A percentile compares a stretch with the other conserved stretches of the same genome.
Evolutionary conservation across 2,113 vertebrate genomes (phyloP).

Genomic region (Psilopogon haemacephalus): DNA sequence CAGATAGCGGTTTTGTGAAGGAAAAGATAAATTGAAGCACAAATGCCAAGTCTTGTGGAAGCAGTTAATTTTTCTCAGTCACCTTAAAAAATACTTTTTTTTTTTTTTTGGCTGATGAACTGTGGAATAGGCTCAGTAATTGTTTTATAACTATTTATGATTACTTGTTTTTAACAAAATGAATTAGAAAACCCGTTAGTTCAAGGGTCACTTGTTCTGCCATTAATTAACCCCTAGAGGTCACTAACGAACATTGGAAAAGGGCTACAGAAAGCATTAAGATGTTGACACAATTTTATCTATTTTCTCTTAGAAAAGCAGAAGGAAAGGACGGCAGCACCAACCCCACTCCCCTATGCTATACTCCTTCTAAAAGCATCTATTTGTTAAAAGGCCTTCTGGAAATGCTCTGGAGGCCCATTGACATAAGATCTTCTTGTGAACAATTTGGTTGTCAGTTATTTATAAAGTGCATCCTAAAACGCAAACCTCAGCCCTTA

Average conservation of each 20-base stretch:
- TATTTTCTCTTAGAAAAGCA: not conserved
- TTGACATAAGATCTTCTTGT: not conserved
- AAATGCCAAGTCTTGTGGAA: not conserved
- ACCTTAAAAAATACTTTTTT: slow-evolving; percentile 22
- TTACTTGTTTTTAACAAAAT: slow-evolving; percentile 34
- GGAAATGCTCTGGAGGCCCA: not conserved
- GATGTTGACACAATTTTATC: not conserved
- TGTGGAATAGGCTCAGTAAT: not conserved
- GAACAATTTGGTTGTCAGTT: not conserved
- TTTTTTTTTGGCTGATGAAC: not conserved
- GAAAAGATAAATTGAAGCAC: slow-evolving; percentile 51
- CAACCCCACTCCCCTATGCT: not conserved
- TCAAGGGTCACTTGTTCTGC: slow-evolving; percentile 5
- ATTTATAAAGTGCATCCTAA: not conserved
- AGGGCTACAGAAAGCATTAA: not conserved
- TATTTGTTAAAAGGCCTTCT: not conserved
- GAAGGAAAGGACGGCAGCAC: not conserved
- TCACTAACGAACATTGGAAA: slow-evolving; percentile 22
- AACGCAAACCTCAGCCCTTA: not conserved
- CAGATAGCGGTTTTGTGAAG: slow-evolving; percentile 37
- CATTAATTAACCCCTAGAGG: slow-evolving; percentile 17
- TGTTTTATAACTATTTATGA: slow-evolving; percentile 43
- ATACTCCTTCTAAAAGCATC: not conserved
- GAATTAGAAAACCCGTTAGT: slow-evolving; percentile 46
- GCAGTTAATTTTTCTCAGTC: slow-evolving; percentile 40